Base-by-base conservation (phyloP, 2,797 vertebrate genomes). In the Epinephelus malabaricus region DNA sequence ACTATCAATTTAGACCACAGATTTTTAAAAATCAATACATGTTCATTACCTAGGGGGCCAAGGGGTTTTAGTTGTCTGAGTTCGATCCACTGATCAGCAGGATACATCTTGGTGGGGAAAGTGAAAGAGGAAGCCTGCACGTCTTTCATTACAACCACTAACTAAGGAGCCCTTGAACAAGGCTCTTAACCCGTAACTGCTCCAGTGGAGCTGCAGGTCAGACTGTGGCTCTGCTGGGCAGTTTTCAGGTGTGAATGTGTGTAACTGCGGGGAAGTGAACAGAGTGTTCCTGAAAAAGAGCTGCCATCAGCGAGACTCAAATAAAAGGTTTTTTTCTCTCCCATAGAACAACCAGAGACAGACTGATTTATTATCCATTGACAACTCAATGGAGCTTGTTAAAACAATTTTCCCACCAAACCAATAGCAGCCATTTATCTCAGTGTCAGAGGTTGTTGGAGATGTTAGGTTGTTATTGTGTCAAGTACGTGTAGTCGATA, bases 391-490 rank as follows among this genome's bases (percentile, higher is more conserved):
- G 40, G 74, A 58, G 40, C 11, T 38, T 40, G 46, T 51, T 73
- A 59, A 81, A 79, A 54, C 62, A 50, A 12, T 30, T 18, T 27
- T 6, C 67, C n/a, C 74, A 63, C 17, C 56, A 58, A 50, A 70
- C 61, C 27, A 45, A 63, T 8, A 46, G 66, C 75, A 67, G 78
- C 18, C 55, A 78, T 82, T 81, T 45, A 45, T 90, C 77, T 86
- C 66, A 15, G 74, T 77, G 71, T 76, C 83, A 62, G 60, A 17
- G 38, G 15, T 19, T 25, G 54, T 34, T 30, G n/a, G 54, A 53
- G 70, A 73, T 50, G 68, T 75, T 78, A 47, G 62, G 40, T 23
- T 71, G 47, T 79, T 58, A 80, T 55, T 74, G 47, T 64, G 61
- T 76, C 66, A 76, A 54, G 53, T 51, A 70, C 56, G 54, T 27